Conservation (phyloP, 2,113 vertebrate species). For the Pomatorhinus ruficollis region DNA sequence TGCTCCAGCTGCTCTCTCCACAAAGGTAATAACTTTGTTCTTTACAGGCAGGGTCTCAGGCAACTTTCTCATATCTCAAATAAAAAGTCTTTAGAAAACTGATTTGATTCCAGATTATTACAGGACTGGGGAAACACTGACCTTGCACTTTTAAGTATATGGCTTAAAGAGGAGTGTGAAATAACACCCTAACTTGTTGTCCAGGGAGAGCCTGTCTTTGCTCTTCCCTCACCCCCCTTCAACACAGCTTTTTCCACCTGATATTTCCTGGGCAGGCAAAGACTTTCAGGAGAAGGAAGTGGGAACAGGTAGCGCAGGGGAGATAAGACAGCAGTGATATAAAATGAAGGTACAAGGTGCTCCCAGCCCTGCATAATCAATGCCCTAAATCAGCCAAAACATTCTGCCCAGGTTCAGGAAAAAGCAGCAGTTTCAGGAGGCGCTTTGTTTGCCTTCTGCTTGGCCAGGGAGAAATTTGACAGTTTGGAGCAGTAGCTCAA, state of each 20-base stretch:
- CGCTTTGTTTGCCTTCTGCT: background rate
- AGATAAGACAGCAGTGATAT: background rate
- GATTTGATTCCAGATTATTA: background rate
- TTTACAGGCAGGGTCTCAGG: background rate
- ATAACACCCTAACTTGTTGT: background rate
- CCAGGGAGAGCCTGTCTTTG: background rate
- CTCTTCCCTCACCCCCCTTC: background rate
- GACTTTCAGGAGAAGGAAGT: background rate
- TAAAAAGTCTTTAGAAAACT: background rate
- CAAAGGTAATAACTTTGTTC: background rate
- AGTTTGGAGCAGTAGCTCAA: constrained; percentile 17
- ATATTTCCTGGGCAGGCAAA: background rate
- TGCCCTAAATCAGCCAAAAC: constrained; percentile 8
- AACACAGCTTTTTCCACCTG: background rate
- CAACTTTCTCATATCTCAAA: background rate
- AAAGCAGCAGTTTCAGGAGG: background rate
- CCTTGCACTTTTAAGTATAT: background rate
- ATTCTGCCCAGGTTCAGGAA: background rate
- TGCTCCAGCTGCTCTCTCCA: constrained; percentile 6
- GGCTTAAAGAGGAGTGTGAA: background rate
- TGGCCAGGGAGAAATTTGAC: background rate
- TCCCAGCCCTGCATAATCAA: constrained; percentile 5
- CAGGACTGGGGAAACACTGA: background rate
- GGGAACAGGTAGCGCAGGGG: background rate
- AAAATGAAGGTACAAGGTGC: constrained; percentile 22